Evolutionary conservation across 2,797 vertebrate species (phyloP).

Genomic region (Rhinophrynus dorsalis): DNA sequence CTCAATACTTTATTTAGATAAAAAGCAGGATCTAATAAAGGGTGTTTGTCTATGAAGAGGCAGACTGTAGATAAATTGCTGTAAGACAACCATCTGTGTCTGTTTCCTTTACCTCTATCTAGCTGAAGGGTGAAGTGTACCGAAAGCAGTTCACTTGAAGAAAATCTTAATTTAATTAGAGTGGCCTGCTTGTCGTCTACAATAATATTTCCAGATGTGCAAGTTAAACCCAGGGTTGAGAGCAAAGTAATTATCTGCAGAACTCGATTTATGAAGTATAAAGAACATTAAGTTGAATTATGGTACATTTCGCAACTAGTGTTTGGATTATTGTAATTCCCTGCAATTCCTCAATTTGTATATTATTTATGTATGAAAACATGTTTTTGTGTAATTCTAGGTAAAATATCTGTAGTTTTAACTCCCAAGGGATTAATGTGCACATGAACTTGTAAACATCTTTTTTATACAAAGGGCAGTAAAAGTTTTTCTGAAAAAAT

Average conservation of each 20-base stretch:
- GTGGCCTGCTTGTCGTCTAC: conserved; percentile 1
- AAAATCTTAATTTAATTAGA: conserved; percentile 15
- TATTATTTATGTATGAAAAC: too few species aligned
- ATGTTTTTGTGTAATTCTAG: too few species aligned
- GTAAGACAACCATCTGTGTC: not conserved
- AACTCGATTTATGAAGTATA: not conserved
- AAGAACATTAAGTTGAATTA: not conserved
- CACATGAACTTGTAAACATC: too few species aligned
- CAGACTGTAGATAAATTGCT: not conserved
- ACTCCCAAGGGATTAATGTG: too few species aligned
- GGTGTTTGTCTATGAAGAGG: too few species aligned
- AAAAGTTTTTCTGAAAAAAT: too few species aligned
- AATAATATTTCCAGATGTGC: conserved; percentile 23
- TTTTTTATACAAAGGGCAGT: too few species aligned
- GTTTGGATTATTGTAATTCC: too few species aligned
- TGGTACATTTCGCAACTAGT: too few species aligned
- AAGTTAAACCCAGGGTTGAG: not conserved
- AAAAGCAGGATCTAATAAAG: not conserved
- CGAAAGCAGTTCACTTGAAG: not conserved
- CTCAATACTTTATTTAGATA: not conserved
- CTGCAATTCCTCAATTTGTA: too few species aligned
- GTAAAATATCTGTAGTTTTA: too few species aligned
- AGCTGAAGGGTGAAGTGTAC: not conserved
- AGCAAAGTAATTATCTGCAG: not conserved
- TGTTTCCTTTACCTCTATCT: not conserved